Evolutionary conservation across 1,140 invertebrate species (phyloP).

Genomic region (Oscheius sp.): DNA sequence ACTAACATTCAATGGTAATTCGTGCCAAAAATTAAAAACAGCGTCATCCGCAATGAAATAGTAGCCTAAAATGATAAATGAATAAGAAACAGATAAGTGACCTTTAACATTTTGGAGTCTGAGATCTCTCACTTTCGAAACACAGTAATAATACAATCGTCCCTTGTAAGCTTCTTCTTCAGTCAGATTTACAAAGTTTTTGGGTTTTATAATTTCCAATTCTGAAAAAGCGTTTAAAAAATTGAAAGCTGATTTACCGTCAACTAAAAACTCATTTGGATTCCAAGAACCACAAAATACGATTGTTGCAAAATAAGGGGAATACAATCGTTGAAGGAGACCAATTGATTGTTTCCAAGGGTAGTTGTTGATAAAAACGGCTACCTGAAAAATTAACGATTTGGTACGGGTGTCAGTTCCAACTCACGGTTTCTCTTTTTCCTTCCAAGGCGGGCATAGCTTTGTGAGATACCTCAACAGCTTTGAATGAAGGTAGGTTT

Average conservation of each 20-base stretch:
- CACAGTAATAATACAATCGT: not conserved
- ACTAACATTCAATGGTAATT: no score
- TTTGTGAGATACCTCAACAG: not conserved
- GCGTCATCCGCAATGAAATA: no score
- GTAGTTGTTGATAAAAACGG: not conserved
- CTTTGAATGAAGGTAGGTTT: not conserved
- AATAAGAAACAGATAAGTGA: no score
- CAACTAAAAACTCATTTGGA: not conserved
- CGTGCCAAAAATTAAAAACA: no score
- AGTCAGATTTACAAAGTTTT: not conserved
- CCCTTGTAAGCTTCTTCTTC: not conserved
- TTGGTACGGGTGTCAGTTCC: not conserved
- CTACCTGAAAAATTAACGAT: not conserved
- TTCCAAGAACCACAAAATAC: constrained; percentile 1
- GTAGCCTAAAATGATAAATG: no score
- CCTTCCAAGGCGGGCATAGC: not conserved
- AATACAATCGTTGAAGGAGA: not conserved
- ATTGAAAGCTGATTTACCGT: not conserved
- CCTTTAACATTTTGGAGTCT: no score
- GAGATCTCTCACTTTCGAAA: not conserved
- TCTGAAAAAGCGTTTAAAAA: not conserved
- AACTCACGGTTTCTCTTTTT: not conserved
- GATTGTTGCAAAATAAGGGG: not conserved
- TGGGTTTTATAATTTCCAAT: not conserved
- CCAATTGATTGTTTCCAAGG: not conserved